Evolutionary conservation across 2,113 vertebrate species (phyloP).

Genomic region (Hymenochirus boettgeri): DNA sequence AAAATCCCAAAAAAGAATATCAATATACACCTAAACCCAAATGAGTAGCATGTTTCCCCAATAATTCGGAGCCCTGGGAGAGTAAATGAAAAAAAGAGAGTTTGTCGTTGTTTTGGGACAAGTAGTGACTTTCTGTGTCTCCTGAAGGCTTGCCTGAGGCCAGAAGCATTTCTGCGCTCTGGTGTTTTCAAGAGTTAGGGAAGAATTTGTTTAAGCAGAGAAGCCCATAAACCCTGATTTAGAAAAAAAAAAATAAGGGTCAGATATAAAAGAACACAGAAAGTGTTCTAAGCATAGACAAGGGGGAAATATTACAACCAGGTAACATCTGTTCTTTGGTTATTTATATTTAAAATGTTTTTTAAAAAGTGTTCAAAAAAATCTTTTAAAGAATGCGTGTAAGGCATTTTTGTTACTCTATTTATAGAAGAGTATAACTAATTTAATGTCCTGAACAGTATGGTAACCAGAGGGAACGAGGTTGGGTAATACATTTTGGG

Average conservation of each 20-base stretch:
- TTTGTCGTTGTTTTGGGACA: constrained; percentile 10
- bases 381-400: too few relatives aligned
- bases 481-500: too few relatives aligned
- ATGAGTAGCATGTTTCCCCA: background rate
- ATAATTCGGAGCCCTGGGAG: background rate
- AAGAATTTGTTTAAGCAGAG: constrained; percentile 14
- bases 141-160: constrained; percentile 29
- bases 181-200: constrained; percentile 11
- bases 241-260: constrained; percentile 13
- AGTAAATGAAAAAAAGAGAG: background rate
- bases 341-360: too few relatives aligned
- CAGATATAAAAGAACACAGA: constrained; percentile 20
- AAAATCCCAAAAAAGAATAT: background rate
- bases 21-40: background rate
- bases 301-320: too few relatives aligned
- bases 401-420: too few relatives aligned
- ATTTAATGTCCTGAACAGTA: too few relatives aligned
- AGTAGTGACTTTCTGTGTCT: constrained; percentile 10
- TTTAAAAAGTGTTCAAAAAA: too few relatives aligned
- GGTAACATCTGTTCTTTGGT: too few relatives aligned
- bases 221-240: constrained; percentile 24
- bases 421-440: too few relatives aligned
- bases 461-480: too few relatives aligned
- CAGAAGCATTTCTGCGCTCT: constrained; percentile 8
- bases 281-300: background rate